Evolutionary conservation across 1,140 invertebrate genomes (phyloP).

Genomic region (Saccostrea echinata): DNA sequence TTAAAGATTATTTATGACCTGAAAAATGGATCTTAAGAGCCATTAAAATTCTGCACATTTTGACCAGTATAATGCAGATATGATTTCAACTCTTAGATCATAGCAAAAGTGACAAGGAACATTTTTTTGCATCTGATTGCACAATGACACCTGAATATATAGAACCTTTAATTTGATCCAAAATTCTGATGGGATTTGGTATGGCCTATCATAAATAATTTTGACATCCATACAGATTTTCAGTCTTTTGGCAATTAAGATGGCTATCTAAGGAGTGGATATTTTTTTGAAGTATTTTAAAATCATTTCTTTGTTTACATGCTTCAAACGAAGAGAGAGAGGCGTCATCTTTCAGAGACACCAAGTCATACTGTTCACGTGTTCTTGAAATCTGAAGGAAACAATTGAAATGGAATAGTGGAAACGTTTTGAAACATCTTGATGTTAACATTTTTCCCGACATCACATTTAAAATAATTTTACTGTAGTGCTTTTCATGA

Average conservation of each 20-base stretch:
- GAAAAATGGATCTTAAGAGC: constrained; percentile 23
- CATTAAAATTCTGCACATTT: constrained; percentile 29
- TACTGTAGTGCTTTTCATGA: not conserved
- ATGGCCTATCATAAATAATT: constrained; percentile 15
- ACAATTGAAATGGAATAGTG: not conserved
- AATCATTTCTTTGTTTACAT: constrained; percentile 37
- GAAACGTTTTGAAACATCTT: not conserved
- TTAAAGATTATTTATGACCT: constrained; percentile 39
- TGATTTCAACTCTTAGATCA: constrained; percentile 35
- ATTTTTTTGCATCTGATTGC: constrained; percentile 5
- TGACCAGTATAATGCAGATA: constrained; percentile 24
- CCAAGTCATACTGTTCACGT: not conserved
- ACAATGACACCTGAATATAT: constrained; percentile 30
- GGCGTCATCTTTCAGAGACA: constrained; percentile 10
- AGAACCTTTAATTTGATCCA: constrained; percentile 28
- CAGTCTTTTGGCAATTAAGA: constrained; percentile 31
- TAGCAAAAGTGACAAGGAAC: constrained; percentile 5
- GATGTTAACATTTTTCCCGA: not conserved
- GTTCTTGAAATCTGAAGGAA: not conserved
- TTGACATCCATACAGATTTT: constrained; percentile 34
- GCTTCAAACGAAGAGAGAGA: not conserved
- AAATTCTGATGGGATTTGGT: not conserved
- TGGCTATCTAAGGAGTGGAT: not conserved
- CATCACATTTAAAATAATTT: not conserved
- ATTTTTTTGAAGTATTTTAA: constrained; percentile 33